Evolutionary conservation across 2,888 invertebrate species (phyloP).

Genomic region (Auanema freiburgensis): DNA sequence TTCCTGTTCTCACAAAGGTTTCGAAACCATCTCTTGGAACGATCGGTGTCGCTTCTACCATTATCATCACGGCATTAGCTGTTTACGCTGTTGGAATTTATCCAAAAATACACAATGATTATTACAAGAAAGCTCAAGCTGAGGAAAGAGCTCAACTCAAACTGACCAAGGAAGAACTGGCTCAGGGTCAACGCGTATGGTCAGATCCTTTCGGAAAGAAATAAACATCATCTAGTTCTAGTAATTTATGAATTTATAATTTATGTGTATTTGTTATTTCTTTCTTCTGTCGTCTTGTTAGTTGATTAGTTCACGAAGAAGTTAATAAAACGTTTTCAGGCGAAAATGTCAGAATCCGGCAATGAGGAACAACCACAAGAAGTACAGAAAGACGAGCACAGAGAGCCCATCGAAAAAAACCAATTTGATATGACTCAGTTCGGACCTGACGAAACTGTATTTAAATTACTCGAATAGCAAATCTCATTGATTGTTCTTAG

Average conservation of each 20-base stretch:
- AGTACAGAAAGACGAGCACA: slow-evolving; percentile 21
- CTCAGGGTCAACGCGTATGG: slow-evolving; percentile 51
- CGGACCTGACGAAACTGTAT: slow-evolving; percentile 22
- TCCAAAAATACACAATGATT: slow-evolving; percentile 47
- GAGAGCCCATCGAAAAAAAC: slow-evolving; percentile 42
- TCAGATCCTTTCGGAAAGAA: slow-evolving; percentile 53
- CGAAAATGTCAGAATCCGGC: slow-evolving; percentile 19
- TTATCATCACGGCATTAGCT: slow-evolving; percentile 45
- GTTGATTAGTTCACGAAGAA: not conserved
- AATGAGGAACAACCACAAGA: slow-evolving; percentile 19
- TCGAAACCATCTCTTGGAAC: slow-evolving; percentile 46
- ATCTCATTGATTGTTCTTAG: slow-evolving; percentile 19
- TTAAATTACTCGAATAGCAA: not conserved
- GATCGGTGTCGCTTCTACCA: slow-evolving; percentile 46
- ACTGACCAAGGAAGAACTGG: slow-evolving; percentile 46
- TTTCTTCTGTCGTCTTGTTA: not conserved
- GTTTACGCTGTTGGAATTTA: slow-evolving; percentile 50
- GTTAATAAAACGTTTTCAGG: slow-evolving; percentile 14
- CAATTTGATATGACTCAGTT: slow-evolving; percentile 37
- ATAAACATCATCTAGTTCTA: slow-evolving; percentile 16
- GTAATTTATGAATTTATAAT: slow-evolving; percentile 13
- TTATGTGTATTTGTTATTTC: not conserved
- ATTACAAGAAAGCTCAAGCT: slow-evolving; percentile 52
- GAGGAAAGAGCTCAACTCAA: slow-evolving; percentile 50
- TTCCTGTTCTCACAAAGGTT: slow-evolving; percentile 34